Conservation (phyloP, 2,888 invertebrate genomes). For the Elysia crispata region DNA sequence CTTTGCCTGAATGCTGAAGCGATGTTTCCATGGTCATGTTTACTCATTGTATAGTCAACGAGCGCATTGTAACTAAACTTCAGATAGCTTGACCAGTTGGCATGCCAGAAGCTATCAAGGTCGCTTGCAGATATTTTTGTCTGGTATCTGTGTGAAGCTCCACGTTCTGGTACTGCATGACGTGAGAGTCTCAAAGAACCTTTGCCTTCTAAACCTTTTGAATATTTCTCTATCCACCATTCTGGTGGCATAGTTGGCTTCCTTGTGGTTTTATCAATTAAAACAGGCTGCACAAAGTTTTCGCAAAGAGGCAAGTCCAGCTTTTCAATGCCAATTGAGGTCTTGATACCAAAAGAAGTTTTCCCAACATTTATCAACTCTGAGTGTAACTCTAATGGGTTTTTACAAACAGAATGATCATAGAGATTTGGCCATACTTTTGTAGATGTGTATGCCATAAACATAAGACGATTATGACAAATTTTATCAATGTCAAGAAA, state of each 20-base stretch:
- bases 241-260: slow-evolving; percentile 32
- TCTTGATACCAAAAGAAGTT: slow-evolving; percentile 27
- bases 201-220: background rate
- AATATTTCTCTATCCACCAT: slow-evolving; percentile 49
- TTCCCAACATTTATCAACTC: slow-evolving; percentile 43
- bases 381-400: slow-evolving; percentile 35
- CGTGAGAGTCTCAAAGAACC: slow-evolving; percentile 21
- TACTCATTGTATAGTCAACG: background rate
- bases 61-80: slow-evolving; percentile 45
- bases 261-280: slow-evolving; percentile 32
- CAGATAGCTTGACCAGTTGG: slow-evolving; percentile 48
- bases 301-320: slow-evolving; percentile 6
- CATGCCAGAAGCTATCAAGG: slow-evolving; percentile 37
- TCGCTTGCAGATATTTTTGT: slow-evolving; percentile 34
- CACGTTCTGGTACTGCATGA: slow-evolving; percentile 15
- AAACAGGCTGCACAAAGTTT: slow-evolving; percentile 38
- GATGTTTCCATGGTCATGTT: background rate
- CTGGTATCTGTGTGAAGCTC: background rate
- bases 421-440: slow-evolving; percentile 32
- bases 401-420: slow-evolving; percentile 33
- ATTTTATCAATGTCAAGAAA: slow-evolving; percentile 32
- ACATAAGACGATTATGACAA: slow-evolving; percentile 12
- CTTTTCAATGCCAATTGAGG: background rate
- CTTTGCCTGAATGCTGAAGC: slow-evolving; percentile 5
- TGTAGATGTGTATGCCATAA: slow-evolving; percentile 35